Evolutionary conservation across 2,888 invertebrate species (phyloP).

Genomic region (Sepiola atlantica): DNA sequence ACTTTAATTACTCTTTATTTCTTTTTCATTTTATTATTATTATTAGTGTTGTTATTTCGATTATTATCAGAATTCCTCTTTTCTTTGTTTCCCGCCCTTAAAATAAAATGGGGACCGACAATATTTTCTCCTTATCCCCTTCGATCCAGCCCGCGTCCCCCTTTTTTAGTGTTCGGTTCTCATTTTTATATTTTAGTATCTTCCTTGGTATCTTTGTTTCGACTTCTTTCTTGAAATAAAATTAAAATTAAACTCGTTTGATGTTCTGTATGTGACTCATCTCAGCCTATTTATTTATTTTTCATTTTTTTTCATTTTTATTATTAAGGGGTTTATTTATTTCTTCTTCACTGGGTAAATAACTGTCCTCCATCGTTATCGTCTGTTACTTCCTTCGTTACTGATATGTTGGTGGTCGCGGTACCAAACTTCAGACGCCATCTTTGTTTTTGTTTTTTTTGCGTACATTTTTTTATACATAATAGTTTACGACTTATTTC

Average conservation of each 20-base stretch:
- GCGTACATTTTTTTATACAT: not conserved
- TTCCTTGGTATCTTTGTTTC: not conserved
- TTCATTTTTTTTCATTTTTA: not conserved
- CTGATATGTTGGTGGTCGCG: not conserved
- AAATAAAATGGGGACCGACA: not conserved
- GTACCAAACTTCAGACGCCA: constrained; percentile 5
- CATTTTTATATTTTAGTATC: constrained; percentile 8
- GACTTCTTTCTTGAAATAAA: not conserved
- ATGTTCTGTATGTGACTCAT: not conserved
- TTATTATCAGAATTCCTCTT: not conserved
- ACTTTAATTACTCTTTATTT: not conserved
- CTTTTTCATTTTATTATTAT: not conserved
- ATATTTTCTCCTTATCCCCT: not conserved
- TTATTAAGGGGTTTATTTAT: not conserved
- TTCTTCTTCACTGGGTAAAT: constrained; percentile 10
- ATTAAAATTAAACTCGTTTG: not conserved
- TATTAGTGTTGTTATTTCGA: too few species aligned
- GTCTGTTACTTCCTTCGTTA: constrained; percentile 32
- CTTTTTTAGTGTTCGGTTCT: not conserved
- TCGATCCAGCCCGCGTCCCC: not conserved
- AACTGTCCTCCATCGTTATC: not conserved
- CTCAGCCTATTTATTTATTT: too few species aligned
- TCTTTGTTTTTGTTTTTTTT: not conserved
- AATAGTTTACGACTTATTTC: not conserved
- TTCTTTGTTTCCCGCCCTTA: not conserved